Percentiles rank a stretch among this genome's conserved stretches.
Conservation (phyloP, 2,113 vertebrate species). For the Dissostichus mawsoni region DNA sequence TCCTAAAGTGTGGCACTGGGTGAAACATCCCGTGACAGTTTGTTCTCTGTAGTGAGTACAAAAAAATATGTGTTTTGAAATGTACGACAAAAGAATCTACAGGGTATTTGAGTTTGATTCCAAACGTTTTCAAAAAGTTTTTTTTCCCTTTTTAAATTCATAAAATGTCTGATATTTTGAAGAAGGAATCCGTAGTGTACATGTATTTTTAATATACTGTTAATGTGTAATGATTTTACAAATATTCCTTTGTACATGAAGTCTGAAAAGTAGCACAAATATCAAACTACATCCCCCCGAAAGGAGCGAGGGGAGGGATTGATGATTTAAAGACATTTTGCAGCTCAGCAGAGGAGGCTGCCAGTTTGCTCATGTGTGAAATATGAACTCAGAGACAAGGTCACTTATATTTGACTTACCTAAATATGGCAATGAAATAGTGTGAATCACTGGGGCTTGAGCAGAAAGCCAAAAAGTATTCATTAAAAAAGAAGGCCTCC, state of each 20-base stretch:
- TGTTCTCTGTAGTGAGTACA: neutral
- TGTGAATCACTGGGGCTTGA: slow-evolving; percentile 47
- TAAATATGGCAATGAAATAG: slow-evolving; percentile 62
- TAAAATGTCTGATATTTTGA: neutral
- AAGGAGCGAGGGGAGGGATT: slow-evolving; percentile 2
- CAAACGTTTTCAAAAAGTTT: neutral
- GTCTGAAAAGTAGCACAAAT: neutral
- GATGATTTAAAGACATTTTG: slow-evolving; percentile 31
- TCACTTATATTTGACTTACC: slow-evolving; percentile 72
- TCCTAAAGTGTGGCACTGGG: slow-evolving; percentile 11
- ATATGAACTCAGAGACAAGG: slow-evolving; percentile 72
- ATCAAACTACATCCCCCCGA: neutral
- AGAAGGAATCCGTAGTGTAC: neutral
- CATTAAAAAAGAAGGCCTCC: slow-evolving; percentile 31
- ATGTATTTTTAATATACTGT: neutral
- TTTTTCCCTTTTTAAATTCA: neutral
- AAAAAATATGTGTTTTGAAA: neutral
- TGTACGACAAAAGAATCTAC: neutral
- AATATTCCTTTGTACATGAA: neutral
- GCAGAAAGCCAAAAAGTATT: slow-evolving; percentile 46
- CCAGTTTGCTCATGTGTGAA: slow-evolving; percentile 67
- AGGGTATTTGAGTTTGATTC: neutral
- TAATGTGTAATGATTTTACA: neutral
- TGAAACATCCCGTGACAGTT: slow-evolving; percentile 34
- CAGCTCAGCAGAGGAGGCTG: slow-evolving; percentile 43